Evolutionary conservation across 2,113 vertebrate genomes (phyloP), one percentile per base, ranked within the genome.

Genomic region (Pteruthius melanotis): DNA sequence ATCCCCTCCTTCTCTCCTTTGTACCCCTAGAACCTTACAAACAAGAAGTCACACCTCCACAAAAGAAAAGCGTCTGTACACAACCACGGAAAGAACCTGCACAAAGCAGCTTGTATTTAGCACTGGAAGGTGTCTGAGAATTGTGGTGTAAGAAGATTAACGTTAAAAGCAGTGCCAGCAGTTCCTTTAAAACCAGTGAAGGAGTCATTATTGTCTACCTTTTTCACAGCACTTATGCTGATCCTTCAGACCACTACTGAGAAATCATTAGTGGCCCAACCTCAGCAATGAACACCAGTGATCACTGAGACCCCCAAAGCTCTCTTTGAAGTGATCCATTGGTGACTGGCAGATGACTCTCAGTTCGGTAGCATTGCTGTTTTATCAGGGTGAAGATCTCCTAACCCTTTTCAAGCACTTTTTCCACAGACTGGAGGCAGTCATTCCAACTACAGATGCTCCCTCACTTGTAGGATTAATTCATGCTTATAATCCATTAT

Each of bases 1-100:
- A 60, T 11, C 1, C 2, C 31, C 28, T 74, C 21, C 45, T 83
- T 61, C 50, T 84, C 40, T 68, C 27, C 35, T 54, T 17, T 65
- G 30, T 35, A 86, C 24, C 45, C 39, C 66, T 81, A 75, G 53
- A 88, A 86, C 40, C 52, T 89, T 68, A 78, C 12, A 42, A 72
- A 70, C 16, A 81, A 31, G 35, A 80, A 65, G 20, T 11, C 13
- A 8, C 13, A 61, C 44, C 18, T 52, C 44, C 69, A 33, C 11
- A 57, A 9, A 68, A 37, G 37, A 69, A 83, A 89, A 28, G 14
- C 0, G 0, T 9, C 26, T 1, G 5, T 30, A 63, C 0, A 4
- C 50, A 78, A 49, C 44, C 23, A n/a, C 4, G n/a, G 31, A 87
- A 95, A 94, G 64, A 66, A 83, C 21, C 42, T 78, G 28, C 33